Percentiles rank a stretch among this genome's conserved stretches.
These are phyloP conservation scores for Steinernema khuongi DNA, from an alignment of 1,140 invertebrate genomes.

Conservation along the genomic window DNA sequence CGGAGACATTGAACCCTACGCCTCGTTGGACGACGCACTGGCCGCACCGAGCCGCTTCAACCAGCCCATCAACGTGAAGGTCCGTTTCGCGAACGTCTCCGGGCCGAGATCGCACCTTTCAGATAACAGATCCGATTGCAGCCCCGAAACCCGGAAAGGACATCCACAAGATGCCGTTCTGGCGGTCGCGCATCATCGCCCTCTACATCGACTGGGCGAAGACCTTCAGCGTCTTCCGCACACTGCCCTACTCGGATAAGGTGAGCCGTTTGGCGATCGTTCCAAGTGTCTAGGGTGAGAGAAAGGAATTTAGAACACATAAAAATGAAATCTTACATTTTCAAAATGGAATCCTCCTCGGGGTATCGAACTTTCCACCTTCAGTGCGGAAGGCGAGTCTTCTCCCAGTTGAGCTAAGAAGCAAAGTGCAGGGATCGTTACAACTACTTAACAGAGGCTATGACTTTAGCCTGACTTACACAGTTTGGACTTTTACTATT, in stretches of 20 bases:
- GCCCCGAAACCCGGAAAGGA: slow-evolving; percentile 41
- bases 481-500: too few species aligned
- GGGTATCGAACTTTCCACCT: neutral
- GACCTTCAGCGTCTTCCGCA: slow-evolving; percentile 52
- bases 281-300: too few species aligned
- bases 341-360: neutral
- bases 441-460: too few species aligned
- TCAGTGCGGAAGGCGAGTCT: too few species aligned
- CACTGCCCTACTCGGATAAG: slow-evolving; percentile 55
- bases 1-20: slow-evolving; percentile 49
- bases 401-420: too few species aligned
- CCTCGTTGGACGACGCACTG: slow-evolving; percentile 49
- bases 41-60: slow-evolving; percentile 46
- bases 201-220: slow-evolving; percentile 58
- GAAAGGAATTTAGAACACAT: too few species aligned
- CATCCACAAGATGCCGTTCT: slow-evolving; percentile 55
- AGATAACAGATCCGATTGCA: slow-evolving; percentile 54
- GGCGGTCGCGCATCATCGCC: slow-evolving; percentile 53
- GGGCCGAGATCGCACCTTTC: slow-evolving; percentile 22
- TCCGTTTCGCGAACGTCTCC: slow-evolving; percentile 15
- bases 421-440: too few species aligned
- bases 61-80: slow-evolving; percentile 52
- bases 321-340: too few species aligned
- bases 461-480: too few species aligned
- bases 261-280: slow-evolving; percentile 31